Percentiles rank a stretch among this genome's conserved stretches.
These are phyloP conservation scores for Ceuthmochares aereus DNA, from an alignment of 2,113 vertebrate species.

Conservation along the genomic window DNA sequence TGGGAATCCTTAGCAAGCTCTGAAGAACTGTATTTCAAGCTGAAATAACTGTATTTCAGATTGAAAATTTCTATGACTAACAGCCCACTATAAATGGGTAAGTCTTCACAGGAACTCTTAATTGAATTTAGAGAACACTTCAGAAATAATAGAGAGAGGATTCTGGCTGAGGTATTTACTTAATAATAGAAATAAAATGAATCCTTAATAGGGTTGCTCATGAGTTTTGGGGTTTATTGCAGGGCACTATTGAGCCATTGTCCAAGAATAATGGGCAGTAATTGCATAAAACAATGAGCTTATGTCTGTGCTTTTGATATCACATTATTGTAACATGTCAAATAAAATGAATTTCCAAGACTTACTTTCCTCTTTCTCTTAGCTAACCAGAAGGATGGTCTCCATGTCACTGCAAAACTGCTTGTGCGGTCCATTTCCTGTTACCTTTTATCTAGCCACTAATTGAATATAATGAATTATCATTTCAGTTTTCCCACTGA, in stretches of 20 bases:
- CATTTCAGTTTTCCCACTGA: background rate
- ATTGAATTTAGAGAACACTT: background rate
- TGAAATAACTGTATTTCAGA: background rate
- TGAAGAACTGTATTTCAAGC: background rate
- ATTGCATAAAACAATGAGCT: background rate
- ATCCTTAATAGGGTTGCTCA: background rate
- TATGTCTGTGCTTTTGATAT: background rate
- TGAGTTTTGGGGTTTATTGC: background rate
- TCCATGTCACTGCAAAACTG: background rate
- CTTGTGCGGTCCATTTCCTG: background rate
- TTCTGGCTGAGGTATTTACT: background rate
- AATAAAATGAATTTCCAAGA: background rate
- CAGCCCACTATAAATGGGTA: background rate
- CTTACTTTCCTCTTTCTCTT: background rate
- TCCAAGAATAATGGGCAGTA: background rate
- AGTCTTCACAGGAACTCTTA: background rate
- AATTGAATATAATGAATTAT: background rate
- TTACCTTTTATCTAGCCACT: background rate
- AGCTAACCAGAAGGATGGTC: background rate
- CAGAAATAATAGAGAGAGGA: background rate
- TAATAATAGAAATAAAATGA: background rate
- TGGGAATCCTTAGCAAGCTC: background rate
- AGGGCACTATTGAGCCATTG: background rate
- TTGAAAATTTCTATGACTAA: background rate
- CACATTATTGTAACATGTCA: background rate